Evolutionary conservation across 2,113 vertebrate species (phyloP).

Genomic region (Balaeniceps rex): DNA sequence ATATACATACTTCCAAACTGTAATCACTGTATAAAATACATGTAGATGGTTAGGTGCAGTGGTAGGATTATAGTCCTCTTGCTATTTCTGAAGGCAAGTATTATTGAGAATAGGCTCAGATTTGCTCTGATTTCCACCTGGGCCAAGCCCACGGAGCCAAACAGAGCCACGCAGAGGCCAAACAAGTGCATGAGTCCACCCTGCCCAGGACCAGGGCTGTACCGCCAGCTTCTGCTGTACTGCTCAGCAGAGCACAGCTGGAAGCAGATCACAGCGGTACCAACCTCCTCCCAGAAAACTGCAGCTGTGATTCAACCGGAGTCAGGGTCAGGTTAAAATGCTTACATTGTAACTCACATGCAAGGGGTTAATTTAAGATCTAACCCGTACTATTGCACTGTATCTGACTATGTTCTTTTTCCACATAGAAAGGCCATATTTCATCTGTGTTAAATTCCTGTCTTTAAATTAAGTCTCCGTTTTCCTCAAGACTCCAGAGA

Average conservation of each 20-base stretch:
- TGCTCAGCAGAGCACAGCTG: not conserved
- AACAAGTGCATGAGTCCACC: not conserved
- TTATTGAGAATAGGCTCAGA: not conserved
- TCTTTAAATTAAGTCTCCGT: not conserved
- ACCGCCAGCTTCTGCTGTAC: not conserved
- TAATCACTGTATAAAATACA: not conserved
- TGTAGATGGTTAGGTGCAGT: not conserved
- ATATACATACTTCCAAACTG: not conserved
- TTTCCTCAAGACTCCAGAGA: not conserved
- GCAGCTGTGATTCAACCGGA: not conserved
- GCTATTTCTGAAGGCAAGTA: not conserved
- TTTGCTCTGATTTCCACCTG: not conserved
- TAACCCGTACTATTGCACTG: not conserved
- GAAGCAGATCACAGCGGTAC: not conserved
- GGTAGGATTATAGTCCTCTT: not conserved
- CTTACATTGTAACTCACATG: not conserved
- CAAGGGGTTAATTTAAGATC: not conserved
- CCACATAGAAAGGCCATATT: not conserved
- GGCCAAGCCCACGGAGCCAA: not conserved
- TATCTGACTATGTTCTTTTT: not conserved
- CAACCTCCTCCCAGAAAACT: not conserved
- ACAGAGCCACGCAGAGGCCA: not conserved
- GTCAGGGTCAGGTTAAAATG: not conserved
- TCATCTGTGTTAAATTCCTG: not conserved
- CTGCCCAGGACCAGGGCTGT: not conserved